These are phyloP conservation scores for Tipula vernalis DNA, from an alignment of 2,888 invertebrate species.

Conservation along the genomic window DNA sequence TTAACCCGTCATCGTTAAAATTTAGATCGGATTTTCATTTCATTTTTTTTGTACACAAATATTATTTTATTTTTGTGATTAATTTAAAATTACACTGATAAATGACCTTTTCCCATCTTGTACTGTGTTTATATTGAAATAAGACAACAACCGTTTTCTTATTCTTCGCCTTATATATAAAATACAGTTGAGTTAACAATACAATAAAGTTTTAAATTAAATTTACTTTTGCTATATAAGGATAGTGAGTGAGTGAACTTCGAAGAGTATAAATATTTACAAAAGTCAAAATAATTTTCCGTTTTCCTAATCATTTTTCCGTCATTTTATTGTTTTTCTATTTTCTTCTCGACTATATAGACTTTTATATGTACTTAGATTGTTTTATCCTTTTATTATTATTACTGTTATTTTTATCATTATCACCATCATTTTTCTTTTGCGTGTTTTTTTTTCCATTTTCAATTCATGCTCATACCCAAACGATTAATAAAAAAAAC, in stretches of 20 bases:
- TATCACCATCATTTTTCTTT: background rate
- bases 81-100: background rate
- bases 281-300: background rate
- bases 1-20: background rate
- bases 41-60: background rate
- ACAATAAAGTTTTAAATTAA: background rate
- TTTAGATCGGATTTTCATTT: background rate
- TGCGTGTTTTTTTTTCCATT: background rate
- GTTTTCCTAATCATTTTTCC: background rate
- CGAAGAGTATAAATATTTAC: background rate
- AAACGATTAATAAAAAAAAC: background rate
- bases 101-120: background rate
- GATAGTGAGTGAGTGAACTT: background rate
- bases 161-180: background rate
- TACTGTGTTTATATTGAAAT: background rate
- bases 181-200: background rate
- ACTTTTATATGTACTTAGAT: background rate
- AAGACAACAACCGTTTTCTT: background rate
- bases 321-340: background rate
- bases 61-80: background rate
- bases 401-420: background rate
- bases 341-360: background rate
- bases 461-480: slow-evolving; percentile 4
- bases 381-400: background rate
- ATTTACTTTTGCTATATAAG: background rate